A percentile compares a stretch with the other conserved stretches of the same genome.
Evolutionary conservation across 2,888 invertebrate species (phyloP).

Genomic region (Abrostola triplasia): DNA sequence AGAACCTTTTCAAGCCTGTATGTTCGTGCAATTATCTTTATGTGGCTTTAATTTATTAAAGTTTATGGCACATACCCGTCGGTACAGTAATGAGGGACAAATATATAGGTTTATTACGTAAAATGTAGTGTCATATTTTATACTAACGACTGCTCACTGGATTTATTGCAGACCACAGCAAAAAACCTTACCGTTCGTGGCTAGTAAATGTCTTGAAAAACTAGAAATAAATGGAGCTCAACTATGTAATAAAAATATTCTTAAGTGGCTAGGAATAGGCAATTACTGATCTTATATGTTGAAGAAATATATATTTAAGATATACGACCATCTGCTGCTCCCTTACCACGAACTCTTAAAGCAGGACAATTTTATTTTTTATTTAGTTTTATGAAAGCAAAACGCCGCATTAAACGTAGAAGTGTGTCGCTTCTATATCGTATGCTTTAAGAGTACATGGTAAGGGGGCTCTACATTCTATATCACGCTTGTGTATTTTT

Average conservation of each 20-base stretch:
- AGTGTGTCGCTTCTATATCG: no score
- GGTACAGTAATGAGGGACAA: conserved; percentile 46
- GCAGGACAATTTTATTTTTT: no score
- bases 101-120: conserved; percentile 51
- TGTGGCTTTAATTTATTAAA: conserved; percentile 23
- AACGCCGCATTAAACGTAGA: no score
- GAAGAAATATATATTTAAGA: no score
- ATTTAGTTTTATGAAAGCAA: no score
- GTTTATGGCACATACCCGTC: conserved; percentile 19
- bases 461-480: no score
- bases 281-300: neutral
- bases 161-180: conserved; percentile 51
- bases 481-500: no score
- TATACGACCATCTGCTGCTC: no score
- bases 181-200: conserved; percentile 42
- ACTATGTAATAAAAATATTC: conserved; percentile 8
- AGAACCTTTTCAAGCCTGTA: conserved; percentile 10
- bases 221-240: conserved; percentile 32
- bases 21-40: conserved; percentile 15
- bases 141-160: conserved; percentile 48
- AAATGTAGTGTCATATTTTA: conserved; percentile 53
- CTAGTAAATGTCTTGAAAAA: conserved; percentile 26
- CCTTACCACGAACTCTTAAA: no score
- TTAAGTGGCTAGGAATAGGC: neutral
- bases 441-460: no score